Base-by-base conservation (phyloP, 2,888 invertebrate genomes). In the Drosophila mimetica region DNA sequence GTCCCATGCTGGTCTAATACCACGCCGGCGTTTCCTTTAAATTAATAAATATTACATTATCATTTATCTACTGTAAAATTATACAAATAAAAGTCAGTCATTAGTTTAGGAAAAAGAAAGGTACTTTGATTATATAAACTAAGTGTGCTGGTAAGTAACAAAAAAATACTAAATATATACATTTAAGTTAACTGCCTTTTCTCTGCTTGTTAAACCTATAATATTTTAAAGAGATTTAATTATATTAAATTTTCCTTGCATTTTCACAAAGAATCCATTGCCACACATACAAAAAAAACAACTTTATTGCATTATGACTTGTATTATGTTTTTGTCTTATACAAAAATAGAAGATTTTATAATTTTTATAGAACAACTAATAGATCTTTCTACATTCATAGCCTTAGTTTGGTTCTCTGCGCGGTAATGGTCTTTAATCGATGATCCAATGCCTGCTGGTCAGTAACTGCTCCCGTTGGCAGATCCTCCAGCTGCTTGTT, bases 1-100 rank as follows among this genome's bases (percentile, higher is more conserved):
- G 47, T 93, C 93, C 1, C 95, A 95, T 89, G 95, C 95, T 0
- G 95, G 95, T 2, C 91, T 95, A 22, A 91, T 94, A 46, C 91
- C 92, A 25, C 90, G 93, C 37, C 83, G 83, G 36, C 77, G 63
- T 58, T 76, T 65, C 34, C 75, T 87, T 13, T 84, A 75, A 71
- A 16, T 34, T 34, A 8, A 37, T 5, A 37, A 52, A 34, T 6
- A 46, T 50, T 34, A 2, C 14, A 63, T 36, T 44, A 46, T 22
- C 36, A 32, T 22, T 16, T 50, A 48, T 42, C 22, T 54, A 53
- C 46, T 84, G 48, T 69, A 64, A 65, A 54, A 63, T 39, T 64
- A 65, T 70, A 20, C 64, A 48, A 77, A 79, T 61, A 66, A 51
- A 52, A 73, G 47, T 77, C 74, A 54, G 88, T 85, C 86, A 87